Evolutionary conservation across 1,140 invertebrate species (phyloP).

Genomic region (Pseudomyrmex cubaensis): DNA sequence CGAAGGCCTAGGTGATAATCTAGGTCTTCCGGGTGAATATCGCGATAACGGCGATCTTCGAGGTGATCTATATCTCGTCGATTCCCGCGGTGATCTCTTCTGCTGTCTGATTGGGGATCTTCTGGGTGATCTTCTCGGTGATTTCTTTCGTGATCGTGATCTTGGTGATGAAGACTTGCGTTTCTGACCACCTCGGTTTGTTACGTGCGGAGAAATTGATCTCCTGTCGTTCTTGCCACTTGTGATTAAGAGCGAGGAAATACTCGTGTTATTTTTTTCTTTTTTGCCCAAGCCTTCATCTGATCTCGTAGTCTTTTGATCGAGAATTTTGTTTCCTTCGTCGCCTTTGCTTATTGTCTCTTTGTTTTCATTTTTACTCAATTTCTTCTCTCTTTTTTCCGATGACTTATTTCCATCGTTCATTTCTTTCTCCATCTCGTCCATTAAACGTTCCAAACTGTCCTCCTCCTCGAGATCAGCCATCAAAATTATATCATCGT

Average conservation of each 20-base stretch:
- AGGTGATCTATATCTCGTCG: conserved; percentile 73
- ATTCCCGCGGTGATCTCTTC: conserved; percentile 72
- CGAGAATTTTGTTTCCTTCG: conserved; percentile 50
- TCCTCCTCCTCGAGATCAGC: conserved; percentile 83
- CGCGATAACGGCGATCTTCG: conserved; percentile 69
- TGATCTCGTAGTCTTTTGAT: conserved; percentile 45
- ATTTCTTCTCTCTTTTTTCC: conserved; percentile 73
- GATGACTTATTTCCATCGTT: conserved; percentile 70
- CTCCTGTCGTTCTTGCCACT: conserved; percentile 67
- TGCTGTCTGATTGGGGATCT: conserved; percentile 74
- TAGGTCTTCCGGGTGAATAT: conserved; percentile 73
- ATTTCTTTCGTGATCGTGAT: conserved; percentile 72
- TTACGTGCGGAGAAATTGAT: conserved; percentile 69
- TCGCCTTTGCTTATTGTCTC: conserved; percentile 44
- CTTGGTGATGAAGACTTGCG: conserved; percentile 78
- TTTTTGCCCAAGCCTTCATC: conserved; percentile 60
- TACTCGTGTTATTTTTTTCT: conserved; percentile 45
- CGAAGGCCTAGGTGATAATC: conserved; percentile 67
- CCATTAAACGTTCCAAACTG: conserved; percentile 82
- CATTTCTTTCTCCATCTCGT: conserved; percentile 83
- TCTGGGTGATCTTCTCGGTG: conserved; percentile 76
- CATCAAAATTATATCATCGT: conserved; percentile 81
- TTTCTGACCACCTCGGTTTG: conserved; percentile 63
- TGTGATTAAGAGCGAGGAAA: conserved; percentile 9
- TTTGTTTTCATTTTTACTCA: conserved; percentile 54